A percentile compares a stretch with the other conserved stretches of the same genome.
phyloP scores from a whole-genome alignment of 2,113 vertebrate genomes.

The Peromyscus californicus region DNA sequence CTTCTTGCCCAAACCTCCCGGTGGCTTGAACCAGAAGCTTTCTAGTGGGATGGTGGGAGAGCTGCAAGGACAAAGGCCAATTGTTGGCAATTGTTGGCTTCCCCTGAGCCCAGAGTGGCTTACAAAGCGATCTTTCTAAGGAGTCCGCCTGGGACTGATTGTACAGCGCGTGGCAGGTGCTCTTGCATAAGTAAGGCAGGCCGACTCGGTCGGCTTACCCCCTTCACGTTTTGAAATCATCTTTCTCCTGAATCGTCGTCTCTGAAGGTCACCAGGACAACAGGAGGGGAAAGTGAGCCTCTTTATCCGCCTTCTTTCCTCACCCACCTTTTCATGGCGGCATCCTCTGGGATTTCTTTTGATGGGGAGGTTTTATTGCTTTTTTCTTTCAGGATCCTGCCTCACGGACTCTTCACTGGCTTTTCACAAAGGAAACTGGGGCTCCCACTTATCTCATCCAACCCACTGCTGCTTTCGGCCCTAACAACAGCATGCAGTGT shows the following conservation, averaged over 20 bases:
- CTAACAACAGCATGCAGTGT: not conserved
- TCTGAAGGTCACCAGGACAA: constrained; percentile 65
- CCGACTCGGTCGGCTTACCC: not conserved
- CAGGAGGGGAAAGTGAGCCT: constrained; percentile 49
- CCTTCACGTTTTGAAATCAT: not conserved
- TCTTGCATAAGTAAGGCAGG: constrained; percentile 54
- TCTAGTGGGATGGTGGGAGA: not conserved
- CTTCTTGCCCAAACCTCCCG: constrained; percentile 58
- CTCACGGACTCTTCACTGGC: constrained; percentile 55
- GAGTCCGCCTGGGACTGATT: constrained; percentile 63
- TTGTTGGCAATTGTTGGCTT: constrained; percentile 52
- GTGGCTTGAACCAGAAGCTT: constrained; percentile 57
- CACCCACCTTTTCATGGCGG: not conserved
- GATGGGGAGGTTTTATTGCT: constrained; percentile 52
- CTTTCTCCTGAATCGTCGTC: constrained; percentile 47
- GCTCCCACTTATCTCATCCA: constrained; percentile 46
- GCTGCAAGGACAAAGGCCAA: constrained; percentile 61
- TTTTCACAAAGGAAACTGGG: constrained; percentile 71
- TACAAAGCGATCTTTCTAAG: constrained; percentile 76
- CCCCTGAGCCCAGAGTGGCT: not conserved
- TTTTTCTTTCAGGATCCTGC: constrained; percentile 61
- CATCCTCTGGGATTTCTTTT: not conserved
- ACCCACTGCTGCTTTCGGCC: not conserved
- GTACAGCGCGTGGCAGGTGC: constrained; percentile 62
- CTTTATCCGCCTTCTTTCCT: not conserved